Evolutionary conservation across 2,797 vertebrate genomes (phyloP).

Genomic region (Spheniscus humboldti): DNA sequence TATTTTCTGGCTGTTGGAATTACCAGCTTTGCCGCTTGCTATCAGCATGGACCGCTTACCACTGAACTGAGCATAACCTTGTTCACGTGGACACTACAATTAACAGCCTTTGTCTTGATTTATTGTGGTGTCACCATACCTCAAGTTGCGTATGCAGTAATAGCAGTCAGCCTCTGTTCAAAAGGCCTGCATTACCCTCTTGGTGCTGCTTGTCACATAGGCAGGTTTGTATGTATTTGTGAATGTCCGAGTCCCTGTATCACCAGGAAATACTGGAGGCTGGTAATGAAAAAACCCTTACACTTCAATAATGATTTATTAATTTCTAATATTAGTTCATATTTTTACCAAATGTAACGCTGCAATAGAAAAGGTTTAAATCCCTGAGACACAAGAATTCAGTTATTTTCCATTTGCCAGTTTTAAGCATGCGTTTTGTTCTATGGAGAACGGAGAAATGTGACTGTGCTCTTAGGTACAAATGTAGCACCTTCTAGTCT

Average conservation of each 20-base stretch:
- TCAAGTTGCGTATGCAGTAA: slow-evolving; percentile 59
- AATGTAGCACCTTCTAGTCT: neutral
- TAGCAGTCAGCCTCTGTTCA: slow-evolving; percentile 59
- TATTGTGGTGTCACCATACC: slow-evolving; percentile 70
- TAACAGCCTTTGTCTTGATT: slow-evolving; percentile 69
- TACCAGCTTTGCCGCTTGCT: slow-evolving; percentile 74
- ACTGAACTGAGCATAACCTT: slow-evolving; percentile 59
- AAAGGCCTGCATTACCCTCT: slow-evolving; percentile 49
- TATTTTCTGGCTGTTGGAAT: slow-evolving; percentile 70
- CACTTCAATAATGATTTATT: neutral
- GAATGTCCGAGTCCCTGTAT: neutral
- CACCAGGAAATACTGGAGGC: neutral
- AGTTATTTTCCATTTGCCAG: neutral
- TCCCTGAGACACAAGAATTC: neutral
- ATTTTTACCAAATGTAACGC: neutral
- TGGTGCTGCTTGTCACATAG: slow-evolving; percentile 7
- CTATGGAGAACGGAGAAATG: neutral
- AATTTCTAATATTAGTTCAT: neutral
- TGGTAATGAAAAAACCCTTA: neutral
- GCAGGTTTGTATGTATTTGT: slow-evolving; percentile 58
- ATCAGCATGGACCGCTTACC: slow-evolving; percentile 71
- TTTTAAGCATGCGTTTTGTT: neutral
- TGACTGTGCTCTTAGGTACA: neutral
- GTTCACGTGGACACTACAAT: slow-evolving; percentile 68
- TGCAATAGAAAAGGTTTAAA: neutral